These are phyloP conservation scores for Terebella lapidaria DNA, from an alignment of 2,888 invertebrate species.

Conservation along the genomic window DNA sequence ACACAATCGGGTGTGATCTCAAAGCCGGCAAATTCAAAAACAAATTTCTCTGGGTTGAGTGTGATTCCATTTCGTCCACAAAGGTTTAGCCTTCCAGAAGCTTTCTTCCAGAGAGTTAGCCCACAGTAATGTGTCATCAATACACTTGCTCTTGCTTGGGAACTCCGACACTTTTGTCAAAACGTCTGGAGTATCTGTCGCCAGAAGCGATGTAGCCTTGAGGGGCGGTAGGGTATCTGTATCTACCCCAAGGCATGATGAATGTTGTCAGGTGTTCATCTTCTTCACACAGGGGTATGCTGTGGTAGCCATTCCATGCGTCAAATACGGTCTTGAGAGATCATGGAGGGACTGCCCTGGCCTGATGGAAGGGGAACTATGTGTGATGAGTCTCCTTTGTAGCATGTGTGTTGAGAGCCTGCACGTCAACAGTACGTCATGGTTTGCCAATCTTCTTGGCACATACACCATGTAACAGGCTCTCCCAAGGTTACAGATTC, in stretches of 20 bases:
- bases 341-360: conserved; percentile 21
- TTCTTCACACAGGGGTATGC: too few relatives aligned
- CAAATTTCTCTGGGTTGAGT: conserved; percentile 32
- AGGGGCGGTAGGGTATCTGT: too few relatives aligned
- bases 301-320: too few relatives aligned
- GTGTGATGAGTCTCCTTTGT: conserved; percentile 23
- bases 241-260: too few relatives aligned
- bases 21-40: conserved; percentile 29
- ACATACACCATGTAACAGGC: conserved; percentile 30
- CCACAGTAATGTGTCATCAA: too few relatives aligned
- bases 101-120: too few relatives aligned
- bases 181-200: too few relatives aligned
- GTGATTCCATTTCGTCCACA: conserved; percentile 23
- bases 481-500: conserved; percentile 26
- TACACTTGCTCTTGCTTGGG: not conserved
- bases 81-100: conserved; percentile 23
- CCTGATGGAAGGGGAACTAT: conserved; percentile 25
- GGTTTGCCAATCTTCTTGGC: conserved; percentile 25
- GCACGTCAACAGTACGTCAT: too few relatives aligned
- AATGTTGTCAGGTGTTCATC: too few relatives aligned
- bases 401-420: conserved; percentile 26
- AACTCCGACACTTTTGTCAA: conserved; percentile 17
- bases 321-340: conserved; percentile 26
- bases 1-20: conserved; percentile 20
- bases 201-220: too few relatives aligned